Conservation (phyloP, 35 echinoderm and acorn worm species). For the Lytechinus pictus region DNA sequence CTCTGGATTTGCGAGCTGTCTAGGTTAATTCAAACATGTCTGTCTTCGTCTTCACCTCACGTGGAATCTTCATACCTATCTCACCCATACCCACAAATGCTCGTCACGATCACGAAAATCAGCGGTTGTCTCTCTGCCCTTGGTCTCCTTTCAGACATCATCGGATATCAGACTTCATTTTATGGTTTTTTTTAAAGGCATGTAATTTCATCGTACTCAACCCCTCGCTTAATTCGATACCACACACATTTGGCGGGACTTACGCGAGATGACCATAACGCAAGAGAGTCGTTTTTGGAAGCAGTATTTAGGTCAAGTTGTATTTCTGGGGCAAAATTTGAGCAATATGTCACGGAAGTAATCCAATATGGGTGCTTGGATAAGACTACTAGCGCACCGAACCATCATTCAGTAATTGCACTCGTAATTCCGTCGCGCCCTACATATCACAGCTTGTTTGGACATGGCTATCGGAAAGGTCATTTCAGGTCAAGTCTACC, state of each 20-base stretch:
- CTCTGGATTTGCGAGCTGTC: neutral
- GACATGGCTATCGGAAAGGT: conserved; percentile 27
- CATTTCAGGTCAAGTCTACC: conserved; percentile 28
- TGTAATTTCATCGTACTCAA: neutral
- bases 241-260: neutral
- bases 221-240: neutral
- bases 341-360: neutral
- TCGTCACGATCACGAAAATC: neutral
- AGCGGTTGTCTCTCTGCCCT: neutral
- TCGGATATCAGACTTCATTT: no score
- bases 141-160: neutral
- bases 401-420: conserved; percentile 18
- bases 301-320: neutral
- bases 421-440: conserved; percentile 24
- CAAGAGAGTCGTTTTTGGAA: neutral
- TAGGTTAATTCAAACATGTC: neutral
- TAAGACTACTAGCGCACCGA: neutral
- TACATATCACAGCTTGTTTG: conserved; percentile 47
- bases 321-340: neutral
- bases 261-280: neutral
- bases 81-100: neutral
- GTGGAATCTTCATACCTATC: neutral
- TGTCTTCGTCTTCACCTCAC: neutral
- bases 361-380: neutral
- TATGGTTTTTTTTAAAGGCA: neutral